phyloP scores from a whole-genome alignment of 2,797 vertebrate species.

The Poeciliopsis infans region DNA sequence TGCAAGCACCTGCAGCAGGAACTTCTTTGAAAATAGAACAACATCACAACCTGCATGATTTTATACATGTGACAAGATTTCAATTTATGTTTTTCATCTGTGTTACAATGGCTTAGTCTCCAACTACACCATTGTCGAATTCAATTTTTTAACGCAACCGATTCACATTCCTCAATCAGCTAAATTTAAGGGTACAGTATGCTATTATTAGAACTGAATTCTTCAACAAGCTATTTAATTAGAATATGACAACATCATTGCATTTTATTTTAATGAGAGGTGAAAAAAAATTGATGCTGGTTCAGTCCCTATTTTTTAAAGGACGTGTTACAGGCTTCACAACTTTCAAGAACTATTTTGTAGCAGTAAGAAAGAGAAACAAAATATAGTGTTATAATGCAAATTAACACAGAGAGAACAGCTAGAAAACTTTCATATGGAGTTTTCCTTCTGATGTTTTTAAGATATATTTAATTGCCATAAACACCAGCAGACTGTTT shows the following conservation, averaged over 20 bases:
- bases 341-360: neutral
- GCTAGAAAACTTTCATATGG: too few species aligned
- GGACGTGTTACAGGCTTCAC: neutral
- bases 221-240: neutral
- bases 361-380: neutral
- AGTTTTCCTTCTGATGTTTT: neutral
- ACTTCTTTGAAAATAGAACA: neutral
- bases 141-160: neutral
- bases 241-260: neutral
- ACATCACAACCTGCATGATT: neutral
- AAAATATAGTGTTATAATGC: too few species aligned
- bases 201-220: neutral
- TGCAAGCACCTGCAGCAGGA: conserved; percentile 7
- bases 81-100: neutral
- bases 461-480: neutral
- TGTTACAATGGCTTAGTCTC: neutral
- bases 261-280: neutral
- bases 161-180: neutral
- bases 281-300: neutral
- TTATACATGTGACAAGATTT: neutral
- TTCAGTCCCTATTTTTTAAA: neutral
- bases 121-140: neutral
- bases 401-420: too few species aligned
- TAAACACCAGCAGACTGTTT: too few species aligned
- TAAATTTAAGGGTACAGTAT: neutral